Conservation (phyloP, 2,888 invertebrate genomes). For the Junonia oenone region DNA sequence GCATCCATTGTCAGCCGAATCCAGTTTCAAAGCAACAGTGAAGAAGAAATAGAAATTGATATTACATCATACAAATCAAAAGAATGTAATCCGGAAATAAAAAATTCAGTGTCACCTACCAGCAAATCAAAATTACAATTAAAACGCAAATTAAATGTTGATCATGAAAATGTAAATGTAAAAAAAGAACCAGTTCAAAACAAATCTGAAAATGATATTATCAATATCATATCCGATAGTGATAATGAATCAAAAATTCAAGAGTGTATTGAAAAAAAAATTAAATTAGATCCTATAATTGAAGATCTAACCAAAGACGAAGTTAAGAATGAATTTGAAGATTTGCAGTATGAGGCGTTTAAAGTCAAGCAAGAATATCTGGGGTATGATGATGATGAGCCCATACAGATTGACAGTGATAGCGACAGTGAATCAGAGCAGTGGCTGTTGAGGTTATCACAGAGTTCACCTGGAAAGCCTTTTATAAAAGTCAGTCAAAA, state of each 20-base stretch:
- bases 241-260: constrained; percentile 39
- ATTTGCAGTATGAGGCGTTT: constrained; percentile 56
- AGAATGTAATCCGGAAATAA: background rate
- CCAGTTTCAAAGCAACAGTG: constrained; percentile 50
- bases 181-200: constrained; percentile 4
- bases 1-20: constrained; percentile 41
- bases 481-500: constrained; percentile 41
- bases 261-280: constrained; percentile 37
- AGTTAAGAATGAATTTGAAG: constrained; percentile 51
- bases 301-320: constrained; percentile 38
- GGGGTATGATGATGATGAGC: constrained; percentile 60
- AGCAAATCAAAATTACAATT: constrained; percentile 35
- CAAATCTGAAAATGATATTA: constrained; percentile 38
- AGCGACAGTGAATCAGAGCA: constrained; percentile 76
- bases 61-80: constrained; percentile 31
- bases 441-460: constrained; percentile 75
- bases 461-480: constrained; percentile 64
- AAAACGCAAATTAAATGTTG: constrained; percentile 47
- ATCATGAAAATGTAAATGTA: constrained; percentile 19
- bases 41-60: constrained; percentile 33
- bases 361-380: constrained; percentile 63
- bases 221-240: constrained; percentile 47
- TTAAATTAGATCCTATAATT: constrained; percentile 40
- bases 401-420: constrained; percentile 58
- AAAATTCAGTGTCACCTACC: constrained; percentile 30